These are phyloP conservation scores for Peromyscus californicus DNA, from an alignment of 2,113 vertebrate species.

Conservation along the genomic window DNA sequence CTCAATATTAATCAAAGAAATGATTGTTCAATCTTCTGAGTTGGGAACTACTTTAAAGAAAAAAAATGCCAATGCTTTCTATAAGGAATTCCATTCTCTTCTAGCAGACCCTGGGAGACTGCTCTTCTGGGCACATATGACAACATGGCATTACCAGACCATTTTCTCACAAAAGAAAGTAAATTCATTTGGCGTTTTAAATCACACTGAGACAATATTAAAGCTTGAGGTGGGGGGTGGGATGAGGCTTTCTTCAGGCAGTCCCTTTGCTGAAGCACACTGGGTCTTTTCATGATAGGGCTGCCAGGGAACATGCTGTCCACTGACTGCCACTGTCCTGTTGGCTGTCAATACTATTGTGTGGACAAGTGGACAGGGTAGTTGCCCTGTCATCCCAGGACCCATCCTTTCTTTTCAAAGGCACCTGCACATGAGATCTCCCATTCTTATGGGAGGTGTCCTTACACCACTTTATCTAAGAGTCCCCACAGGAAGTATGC, in stretches of 20 bases:
- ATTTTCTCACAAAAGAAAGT: neutral
- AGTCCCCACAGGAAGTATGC: neutral
- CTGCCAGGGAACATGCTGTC: neutral
- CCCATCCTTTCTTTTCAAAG: constrained; percentile 29
- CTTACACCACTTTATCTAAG: constrained; percentile 35
- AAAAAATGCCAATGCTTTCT: constrained; percentile 72
- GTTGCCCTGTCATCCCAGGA: neutral
- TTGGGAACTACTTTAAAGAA: constrained; percentile 74
- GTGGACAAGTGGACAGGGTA: neutral
- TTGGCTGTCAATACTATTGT: constrained; percentile 73
- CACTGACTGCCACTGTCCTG: constrained; percentile 7
- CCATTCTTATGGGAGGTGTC: neutral
- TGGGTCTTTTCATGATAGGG: rapidly evolving
- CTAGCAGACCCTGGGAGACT: constrained; percentile 78
- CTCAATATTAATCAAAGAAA: constrained; percentile 65
- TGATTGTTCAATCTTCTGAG: constrained; percentile 68
- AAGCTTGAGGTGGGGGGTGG: neutral
- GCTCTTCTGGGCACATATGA: constrained; percentile 49
- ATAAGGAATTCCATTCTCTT: constrained; percentile 75
- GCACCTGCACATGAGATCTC: neutral
- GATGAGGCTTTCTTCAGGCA: neutral
- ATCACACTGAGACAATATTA: constrained; percentile 56
- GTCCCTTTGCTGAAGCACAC: neutral
- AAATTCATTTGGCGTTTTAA: constrained; percentile 24
- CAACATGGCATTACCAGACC: constrained; percentile 36